Evolutionary conservation across 2,797 vertebrate species (phyloP).

Genomic region (Danio kyathit): DNA sequence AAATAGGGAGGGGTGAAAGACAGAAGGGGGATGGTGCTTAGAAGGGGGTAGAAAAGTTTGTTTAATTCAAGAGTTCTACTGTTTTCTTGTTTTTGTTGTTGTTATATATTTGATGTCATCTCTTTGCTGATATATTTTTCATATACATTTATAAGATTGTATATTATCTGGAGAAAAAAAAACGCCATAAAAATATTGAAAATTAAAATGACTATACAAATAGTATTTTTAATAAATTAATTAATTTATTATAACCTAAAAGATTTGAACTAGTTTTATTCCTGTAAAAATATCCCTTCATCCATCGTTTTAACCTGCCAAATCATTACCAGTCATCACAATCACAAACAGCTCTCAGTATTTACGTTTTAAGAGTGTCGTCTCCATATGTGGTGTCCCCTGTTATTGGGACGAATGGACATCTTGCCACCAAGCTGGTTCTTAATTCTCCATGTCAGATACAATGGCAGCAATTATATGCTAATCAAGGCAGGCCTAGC

Average conservation of each 20-base stretch:
- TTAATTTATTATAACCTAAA: neutral
- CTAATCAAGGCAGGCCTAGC: conserved; percentile 88
- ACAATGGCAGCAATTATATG: conserved; percentile 93
- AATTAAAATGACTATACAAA: neutral
- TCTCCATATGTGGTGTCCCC: conserved; percentile 50
- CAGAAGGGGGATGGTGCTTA: too few species aligned
- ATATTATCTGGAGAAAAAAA: too few species aligned
- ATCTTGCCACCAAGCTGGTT: conserved; percentile 83
- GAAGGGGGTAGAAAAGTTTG: too few species aligned
- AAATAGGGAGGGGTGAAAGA: too few species aligned
- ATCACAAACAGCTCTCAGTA: neutral
- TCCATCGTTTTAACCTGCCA: neutral
- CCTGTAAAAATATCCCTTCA: neutral
- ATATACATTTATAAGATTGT: too few species aligned
- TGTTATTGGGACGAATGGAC: conserved; percentile 76
- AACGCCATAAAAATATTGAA: too few species aligned
- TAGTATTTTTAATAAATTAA: neutral
- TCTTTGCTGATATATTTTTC: too few species aligned
- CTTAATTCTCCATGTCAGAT: conserved; percentile 84
- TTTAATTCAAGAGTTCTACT: too few species aligned
- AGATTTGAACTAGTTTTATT: neutral
- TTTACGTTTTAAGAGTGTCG: conserved; percentile 34
- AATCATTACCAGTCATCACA: neutral
- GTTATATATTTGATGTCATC: too few species aligned
- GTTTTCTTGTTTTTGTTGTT: too few species aligned